Evolutionary conservation across 2,888 invertebrate species (phyloP), one percentile per base, ranked within the genome.

Genomic region (Scaptomyza parva): DNA sequence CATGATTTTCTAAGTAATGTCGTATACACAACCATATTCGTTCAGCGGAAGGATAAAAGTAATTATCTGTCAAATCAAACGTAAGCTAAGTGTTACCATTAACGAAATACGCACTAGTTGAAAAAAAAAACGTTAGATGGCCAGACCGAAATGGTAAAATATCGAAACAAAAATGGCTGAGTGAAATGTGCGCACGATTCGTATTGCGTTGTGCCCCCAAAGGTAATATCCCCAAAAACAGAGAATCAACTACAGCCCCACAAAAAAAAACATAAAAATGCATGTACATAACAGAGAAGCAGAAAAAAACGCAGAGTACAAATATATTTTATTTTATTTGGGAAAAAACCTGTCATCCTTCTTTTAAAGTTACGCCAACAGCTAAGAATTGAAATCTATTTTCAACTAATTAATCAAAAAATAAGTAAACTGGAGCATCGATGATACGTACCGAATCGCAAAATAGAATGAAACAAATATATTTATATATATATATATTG

Each of bases 401-500:
- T 85, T 88, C 76, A 76, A 86, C 86, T 85, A 88, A 85, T 85
- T 88, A 85, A 85, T 85, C 84, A 85, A 85, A 67, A 73, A 85
- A 85, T 88, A 88, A 86, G 86, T 74, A 83, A 88, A 78, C 84
- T 88, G 85, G 85, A 83, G 87, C 87, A 78, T 82, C 75, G 78
- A 83, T 71, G 71, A 77, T 72, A 77, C 67, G 77, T 64, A 50
- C 70, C 66, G 69, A 65, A 2, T 60, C 64, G 52, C 44, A 64
- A 54, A 58, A 48, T 58, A n/a, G n/a, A 45, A 45, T 8, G 45
- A 11, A 45, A 41, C 17, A 41, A 7, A 61, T 26, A 47, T 54
- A 18, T 41, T 41, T 28, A 47, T 35, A 39, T 22, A 28, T 54
- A 30, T 50, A 41, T 18, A 50, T n/a, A 47, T 47, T 47, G 30